Conservation (phyloP, 2,888 invertebrate species). For the Adelognathus sp. region DNA sequence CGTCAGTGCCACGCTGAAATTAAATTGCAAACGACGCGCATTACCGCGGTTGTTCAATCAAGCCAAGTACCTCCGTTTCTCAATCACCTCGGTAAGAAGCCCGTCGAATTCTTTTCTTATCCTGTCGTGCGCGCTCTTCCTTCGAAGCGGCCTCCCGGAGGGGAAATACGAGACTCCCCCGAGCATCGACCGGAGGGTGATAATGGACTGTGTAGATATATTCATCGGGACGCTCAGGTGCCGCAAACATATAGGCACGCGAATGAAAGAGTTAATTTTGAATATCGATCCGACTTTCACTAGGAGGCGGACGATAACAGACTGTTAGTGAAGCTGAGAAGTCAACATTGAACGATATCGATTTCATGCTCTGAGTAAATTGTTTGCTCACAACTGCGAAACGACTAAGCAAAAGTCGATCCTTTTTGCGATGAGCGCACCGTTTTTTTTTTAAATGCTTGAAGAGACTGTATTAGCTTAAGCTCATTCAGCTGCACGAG, state of each 20-base stretch:
- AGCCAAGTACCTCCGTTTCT: constrained; percentile 61
- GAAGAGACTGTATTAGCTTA: no score
- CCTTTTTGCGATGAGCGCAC: no score
- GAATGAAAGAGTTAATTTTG: constrained; percentile 34
- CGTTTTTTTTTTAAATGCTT: no score
- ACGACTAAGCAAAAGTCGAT: no score
- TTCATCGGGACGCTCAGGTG: background rate
- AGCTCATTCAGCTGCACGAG: no score
- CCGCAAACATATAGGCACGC: constrained; percentile 10
- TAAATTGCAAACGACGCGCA: constrained; percentile 58
- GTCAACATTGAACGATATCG: background rate
- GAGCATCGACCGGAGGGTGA: constrained; percentile 5
- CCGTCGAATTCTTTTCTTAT: constrained; percentile 30
- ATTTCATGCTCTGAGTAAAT: background rate
- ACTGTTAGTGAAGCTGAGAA: background rate
- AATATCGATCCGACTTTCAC: constrained; percentile 27
- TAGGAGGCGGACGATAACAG: background rate
- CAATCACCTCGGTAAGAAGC: constrained; percentile 55
- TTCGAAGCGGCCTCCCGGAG: background rate
- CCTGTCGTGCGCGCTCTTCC: constrained; percentile 15
- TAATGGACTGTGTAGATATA: constrained; percentile 22
- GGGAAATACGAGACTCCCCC: constrained; percentile 25
- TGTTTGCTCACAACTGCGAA: background rate
- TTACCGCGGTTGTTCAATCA: constrained; percentile 67
- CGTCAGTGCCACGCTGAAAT: constrained; percentile 59